Evolutionary conservation across 1,140 invertebrate species (phyloP).

Genomic region (Chymomyza costata): DNA sequence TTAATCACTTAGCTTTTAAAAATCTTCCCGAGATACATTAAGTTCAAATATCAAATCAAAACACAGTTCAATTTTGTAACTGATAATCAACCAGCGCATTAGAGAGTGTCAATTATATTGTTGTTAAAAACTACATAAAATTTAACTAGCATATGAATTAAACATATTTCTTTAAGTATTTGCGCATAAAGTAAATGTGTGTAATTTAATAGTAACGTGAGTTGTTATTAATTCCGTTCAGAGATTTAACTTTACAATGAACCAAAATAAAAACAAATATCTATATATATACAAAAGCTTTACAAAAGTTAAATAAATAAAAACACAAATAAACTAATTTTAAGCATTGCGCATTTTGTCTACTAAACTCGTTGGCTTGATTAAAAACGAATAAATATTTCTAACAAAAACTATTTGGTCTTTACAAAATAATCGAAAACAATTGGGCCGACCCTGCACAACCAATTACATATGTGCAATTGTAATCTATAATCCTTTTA

Average conservation of each 20-base stretch:
- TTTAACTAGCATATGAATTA: constrained; percentile 20
- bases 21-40: too few species aligned
- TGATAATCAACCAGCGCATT: constrained; percentile 35
- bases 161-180: too few species aligned
- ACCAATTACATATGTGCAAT: too few species aligned
- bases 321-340: constrained; percentile 24
- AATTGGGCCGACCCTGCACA: too few species aligned
- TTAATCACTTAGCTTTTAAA: constrained; percentile 68
- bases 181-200: too few species aligned
- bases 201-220: constrained; percentile 54
- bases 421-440: too few species aligned
- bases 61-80: constrained; percentile 39
- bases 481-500: too few species aligned
- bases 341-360: too few species aligned
- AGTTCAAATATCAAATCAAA: constrained; percentile 51
- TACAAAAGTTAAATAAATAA: constrained; percentile 55
- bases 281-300: constrained; percentile 52
- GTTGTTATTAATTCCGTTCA: constrained; percentile 73
- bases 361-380: too few species aligned
- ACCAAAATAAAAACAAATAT: constrained; percentile 35
- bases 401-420: too few species aligned
- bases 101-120: constrained; percentile 51
- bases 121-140: constrained; percentile 39
- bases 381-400: too few species aligned
- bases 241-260: constrained; percentile 57